These are phyloP conservation scores for Tangara arthus DNA, from an alignment of 2,797 vertebrate genomes.

Conservation along the genomic window DNA sequence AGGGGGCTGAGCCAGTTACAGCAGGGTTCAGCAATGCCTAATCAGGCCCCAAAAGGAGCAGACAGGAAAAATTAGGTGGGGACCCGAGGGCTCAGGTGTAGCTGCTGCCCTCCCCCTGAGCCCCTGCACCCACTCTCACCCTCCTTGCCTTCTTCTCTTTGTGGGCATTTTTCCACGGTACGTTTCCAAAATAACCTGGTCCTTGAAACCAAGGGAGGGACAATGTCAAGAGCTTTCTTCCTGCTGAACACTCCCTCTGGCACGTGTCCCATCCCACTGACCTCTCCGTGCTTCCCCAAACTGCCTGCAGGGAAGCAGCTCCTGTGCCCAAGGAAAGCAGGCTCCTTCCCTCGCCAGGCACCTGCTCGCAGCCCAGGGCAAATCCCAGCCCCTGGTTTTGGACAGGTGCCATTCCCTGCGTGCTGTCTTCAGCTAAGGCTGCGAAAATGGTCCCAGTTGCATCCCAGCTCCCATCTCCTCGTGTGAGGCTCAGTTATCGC, in stretches of 20 bases:
- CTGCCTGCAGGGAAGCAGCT: neutral
- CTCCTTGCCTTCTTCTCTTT: neutral
- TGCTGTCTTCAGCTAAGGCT: neutral
- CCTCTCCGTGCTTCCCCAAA: neutral
- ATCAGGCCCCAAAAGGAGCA: neutral
- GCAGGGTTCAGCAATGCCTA: neutral
- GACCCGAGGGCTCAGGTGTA: neutral
- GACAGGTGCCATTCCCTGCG: neutral
- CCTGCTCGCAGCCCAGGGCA: neutral
- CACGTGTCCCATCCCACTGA: neutral
- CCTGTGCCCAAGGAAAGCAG: neutral
- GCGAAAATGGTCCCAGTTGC: neutral
- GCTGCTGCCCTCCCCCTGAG: neutral
- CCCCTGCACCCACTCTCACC: neutral
- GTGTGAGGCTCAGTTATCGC: neutral
- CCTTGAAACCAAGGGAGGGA: neutral
- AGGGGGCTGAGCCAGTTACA: neutral
- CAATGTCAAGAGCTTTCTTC: neutral
- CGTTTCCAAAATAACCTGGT: neutral
- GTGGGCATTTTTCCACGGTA: neutral
- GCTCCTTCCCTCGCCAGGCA: neutral
- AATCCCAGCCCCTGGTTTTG: fast-evolving
- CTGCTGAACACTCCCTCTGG: neutral
- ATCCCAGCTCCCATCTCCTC: neutral
- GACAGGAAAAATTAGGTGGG: neutral